Conservation (phyloP, 2,113 vertebrate species). For the Rhinoptilus africanus region DNA sequence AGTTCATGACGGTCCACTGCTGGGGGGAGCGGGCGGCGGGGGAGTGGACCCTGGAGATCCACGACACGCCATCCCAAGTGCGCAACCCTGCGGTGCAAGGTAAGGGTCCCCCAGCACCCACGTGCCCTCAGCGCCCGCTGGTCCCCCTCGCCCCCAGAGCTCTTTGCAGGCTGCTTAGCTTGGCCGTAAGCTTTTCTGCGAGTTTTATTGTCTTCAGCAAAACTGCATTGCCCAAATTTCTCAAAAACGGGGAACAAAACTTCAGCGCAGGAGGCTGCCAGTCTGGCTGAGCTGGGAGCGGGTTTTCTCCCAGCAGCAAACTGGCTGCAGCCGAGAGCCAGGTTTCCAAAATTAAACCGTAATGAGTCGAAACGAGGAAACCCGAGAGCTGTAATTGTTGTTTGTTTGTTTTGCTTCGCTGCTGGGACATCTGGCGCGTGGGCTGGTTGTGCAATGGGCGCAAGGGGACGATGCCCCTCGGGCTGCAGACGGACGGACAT, state of each 20-base stretch:
- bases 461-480: neutral
- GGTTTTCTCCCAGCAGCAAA: neutral
- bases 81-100: slow-evolving; percentile 84
- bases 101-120: slow-evolving; percentile 49
- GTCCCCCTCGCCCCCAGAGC: fast-evolving
- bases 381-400: slow-evolving; percentile 53
- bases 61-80: slow-evolving; percentile 81
- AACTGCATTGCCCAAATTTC: neutral
- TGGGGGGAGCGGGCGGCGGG: slow-evolving; percentile 90
- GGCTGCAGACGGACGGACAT: neutral
- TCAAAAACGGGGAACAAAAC: neutral
- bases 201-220: neutral
- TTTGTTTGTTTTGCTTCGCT: slow-evolving; percentile 44
- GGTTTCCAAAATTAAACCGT: slow-evolving; percentile 60
- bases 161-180: neutral
- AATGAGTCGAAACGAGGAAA: slow-evolving; percentile 48
- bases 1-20: slow-evolving; percentile 94
- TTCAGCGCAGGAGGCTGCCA: neutral
- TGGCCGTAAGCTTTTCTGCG: neutral
- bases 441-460: neutral
- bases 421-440: slow-evolving; percentile 50
- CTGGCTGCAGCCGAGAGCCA: neutral
- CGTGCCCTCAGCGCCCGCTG: neutral
- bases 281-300: neutral
- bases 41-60: slow-evolving; percentile 88